These are phyloP conservation scores for Brachionichthys hirsutus DNA, from an alignment of 2,113 vertebrate species.

Conservation along the genomic window DNA sequence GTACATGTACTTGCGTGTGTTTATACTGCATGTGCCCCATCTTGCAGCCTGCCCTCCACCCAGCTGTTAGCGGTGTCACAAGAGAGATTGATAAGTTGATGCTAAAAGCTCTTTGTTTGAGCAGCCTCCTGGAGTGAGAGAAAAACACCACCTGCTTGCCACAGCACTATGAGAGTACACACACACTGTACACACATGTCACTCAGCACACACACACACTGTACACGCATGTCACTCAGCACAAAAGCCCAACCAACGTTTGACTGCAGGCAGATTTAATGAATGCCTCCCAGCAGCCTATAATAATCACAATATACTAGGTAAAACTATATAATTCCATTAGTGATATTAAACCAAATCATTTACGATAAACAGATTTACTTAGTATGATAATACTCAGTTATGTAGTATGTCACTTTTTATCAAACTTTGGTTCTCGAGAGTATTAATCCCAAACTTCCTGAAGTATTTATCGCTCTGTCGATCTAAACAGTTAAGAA, in stretches of 20 bases:
- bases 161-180: conserved; percentile 35
- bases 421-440: too few species aligned
- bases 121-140: conserved; percentile 69
- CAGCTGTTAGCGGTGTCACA: conserved; percentile 57
- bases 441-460: too few species aligned
- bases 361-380: too few species aligned
- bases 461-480: too few species aligned
- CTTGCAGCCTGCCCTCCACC: conserved; percentile 40
- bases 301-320: too few species aligned
- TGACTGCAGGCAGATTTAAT: too few species aligned
- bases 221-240: conserved; percentile 28
- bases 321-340: too few species aligned
- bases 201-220: conserved; percentile 11
- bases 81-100: conserved; percentile 70
- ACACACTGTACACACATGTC: conserved; percentile 16
- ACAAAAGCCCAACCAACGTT: not conserved
- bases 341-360: too few species aligned
- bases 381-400: too few species aligned
- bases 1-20: conserved; percentile 12
- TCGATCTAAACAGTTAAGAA: too few species aligned
- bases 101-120: conserved; percentile 72
- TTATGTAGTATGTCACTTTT: too few species aligned
- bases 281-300: too few species aligned
- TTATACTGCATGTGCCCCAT: conserved; percentile 21
- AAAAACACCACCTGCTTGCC: conserved; percentile 71